Base-by-base conservation (phyloP, 2,797 vertebrate genomes). In the Scomberomorus guttatus region DNA sequence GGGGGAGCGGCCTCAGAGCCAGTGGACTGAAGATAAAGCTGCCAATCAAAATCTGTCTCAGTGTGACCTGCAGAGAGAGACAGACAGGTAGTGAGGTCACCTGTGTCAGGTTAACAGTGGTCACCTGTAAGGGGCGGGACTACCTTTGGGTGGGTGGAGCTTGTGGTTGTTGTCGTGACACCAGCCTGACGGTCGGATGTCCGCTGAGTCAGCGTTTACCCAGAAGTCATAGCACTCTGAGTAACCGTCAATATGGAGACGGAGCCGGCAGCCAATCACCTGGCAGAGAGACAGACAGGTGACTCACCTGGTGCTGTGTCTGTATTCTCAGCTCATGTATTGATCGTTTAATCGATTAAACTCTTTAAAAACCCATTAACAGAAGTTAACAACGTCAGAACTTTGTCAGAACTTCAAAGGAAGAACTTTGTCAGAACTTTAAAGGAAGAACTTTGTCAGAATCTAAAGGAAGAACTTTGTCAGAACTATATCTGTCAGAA, bases 201-300 rank as follows among this genome's bases (percentile, higher is more conserved):
- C 93, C 27, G 95, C 83, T n/a, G 96, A 97, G 83, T 97, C 96
- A 3, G 96, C 94, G 29, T 97, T 97, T 80, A 95, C 94, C 96
- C 97, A 98, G 88, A 98, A 98, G 93, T 97, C 96, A 39, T 97
- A 97, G 92, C 95, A 96, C 80, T 97, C 97, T 0, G 96, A 95
- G 89, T 95, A 98, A 0, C 96, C 94, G 10, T 98, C 97, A 0
- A 98, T 97, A 81, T 96, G 96, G 66, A 98, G 92, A 12, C 97
- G 92, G 56, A 97, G 82, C 46, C 96, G 94, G 85, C 93, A 96
- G 15, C 97, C 97, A 87, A 96, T 96, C 0, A 97, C 96, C 97
- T 98, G 50, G 11, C 4, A 77, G 60, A 68, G 32, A 68, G 62
- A 46, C 42, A 46, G 13, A 81, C 24, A 67, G 48, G 44, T 71